Conservation (phyloP, 1,140 invertebrate species). For the Anoplophora glabripennis region DNA sequence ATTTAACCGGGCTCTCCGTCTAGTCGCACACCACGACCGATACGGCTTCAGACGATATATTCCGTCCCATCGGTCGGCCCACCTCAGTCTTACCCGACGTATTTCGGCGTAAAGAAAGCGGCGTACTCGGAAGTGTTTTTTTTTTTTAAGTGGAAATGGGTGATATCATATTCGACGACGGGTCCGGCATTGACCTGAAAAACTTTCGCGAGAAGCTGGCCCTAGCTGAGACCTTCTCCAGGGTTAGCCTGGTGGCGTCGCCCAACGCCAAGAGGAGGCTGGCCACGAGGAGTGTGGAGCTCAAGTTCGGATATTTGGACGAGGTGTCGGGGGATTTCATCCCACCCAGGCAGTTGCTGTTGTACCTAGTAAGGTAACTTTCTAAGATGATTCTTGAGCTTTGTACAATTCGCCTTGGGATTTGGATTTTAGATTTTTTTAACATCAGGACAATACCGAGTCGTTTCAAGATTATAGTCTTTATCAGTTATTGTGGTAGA, state of each 20-base stretch:
- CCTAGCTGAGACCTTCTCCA: slow-evolving; percentile 58
- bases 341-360: slow-evolving; percentile 59
- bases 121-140: no score
- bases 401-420: no score
- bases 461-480: no score
- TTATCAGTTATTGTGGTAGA: no score
- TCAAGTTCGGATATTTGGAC: slow-evolving; percentile 48
- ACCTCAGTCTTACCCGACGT: no score
- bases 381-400: background rate
- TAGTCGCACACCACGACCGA: no score
- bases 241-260: slow-evolving; percentile 57
- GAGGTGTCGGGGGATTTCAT: slow-evolving; percentile 50
- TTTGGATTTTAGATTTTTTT: background rate
- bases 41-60: no score
- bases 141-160: background rate
- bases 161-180: slow-evolving; percentile 3
- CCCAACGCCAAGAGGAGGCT: slow-evolving; percentile 54
- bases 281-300: slow-evolving; percentile 53
- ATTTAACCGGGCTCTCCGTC: no score
- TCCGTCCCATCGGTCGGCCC: no score
- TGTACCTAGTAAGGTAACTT: slow-evolving; percentile 62
- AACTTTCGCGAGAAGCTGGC: slow-evolving; percentile 54
- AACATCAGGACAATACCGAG: no score
- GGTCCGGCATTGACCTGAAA: slow-evolving; percentile 31
- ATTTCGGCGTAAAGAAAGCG: no score